Evolutionary conservation across 2,113 vertebrate genomes (phyloP).

Genomic region (Dromaius novaehollandiae): DNA sequence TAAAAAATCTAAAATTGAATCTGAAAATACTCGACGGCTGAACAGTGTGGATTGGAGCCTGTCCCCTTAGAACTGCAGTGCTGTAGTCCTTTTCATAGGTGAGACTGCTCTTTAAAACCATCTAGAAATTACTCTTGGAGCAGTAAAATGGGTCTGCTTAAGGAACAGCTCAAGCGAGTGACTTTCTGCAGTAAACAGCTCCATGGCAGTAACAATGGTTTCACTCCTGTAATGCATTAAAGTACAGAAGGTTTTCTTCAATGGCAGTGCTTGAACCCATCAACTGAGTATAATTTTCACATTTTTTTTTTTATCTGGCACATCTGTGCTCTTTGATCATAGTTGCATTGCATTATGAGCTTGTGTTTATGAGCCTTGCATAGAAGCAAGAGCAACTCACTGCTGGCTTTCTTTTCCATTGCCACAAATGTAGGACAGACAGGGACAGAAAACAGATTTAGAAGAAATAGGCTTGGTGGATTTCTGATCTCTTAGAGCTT

Average conservation of each 20-base stretch:
- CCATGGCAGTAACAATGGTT: not conserved
- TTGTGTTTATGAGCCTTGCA: not conserved
- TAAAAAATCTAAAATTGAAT: not conserved
- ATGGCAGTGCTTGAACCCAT: not conserved
- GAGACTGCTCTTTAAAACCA: not conserved
- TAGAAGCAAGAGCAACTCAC: not conserved
- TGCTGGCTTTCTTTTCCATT: not conserved
- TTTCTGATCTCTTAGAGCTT: not conserved
- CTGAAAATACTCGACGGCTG: not conserved
- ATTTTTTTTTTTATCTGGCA: not conserved
- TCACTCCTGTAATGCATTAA: not conserved
- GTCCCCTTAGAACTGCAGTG: not conserved
- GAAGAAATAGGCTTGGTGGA: not conserved
- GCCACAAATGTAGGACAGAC: not conserved
- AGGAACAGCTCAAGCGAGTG: not conserved
- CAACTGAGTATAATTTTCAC: not conserved
- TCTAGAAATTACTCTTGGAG: not conserved
- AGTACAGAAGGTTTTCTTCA: not conserved
- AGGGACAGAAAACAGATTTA: not conserved
- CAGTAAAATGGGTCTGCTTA: not conserved
- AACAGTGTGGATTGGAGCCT: not conserved
- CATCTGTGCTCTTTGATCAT: not conserved
- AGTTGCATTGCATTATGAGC: not conserved
- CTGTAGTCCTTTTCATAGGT: not conserved
- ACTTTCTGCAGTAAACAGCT: not conserved